phyloP scores from a whole-genome alignment of 2,888 invertebrate genomes.

The Apoderus coryli region DNA sequence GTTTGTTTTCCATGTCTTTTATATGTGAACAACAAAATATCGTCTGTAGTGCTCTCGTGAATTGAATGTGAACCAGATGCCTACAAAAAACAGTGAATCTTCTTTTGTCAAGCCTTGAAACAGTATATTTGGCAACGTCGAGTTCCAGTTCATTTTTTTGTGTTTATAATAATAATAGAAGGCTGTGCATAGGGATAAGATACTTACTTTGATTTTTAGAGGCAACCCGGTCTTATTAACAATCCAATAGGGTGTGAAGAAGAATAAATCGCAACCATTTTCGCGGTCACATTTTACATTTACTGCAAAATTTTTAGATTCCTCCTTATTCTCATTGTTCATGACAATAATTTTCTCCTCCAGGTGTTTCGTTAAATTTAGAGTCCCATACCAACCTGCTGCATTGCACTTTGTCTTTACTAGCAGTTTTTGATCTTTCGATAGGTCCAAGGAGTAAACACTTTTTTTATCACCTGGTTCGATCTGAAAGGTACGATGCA shows the following conservation, averaged over 20 bases:
- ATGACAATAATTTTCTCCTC: slow-evolving; percentile 36
- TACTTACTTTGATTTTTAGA: slow-evolving; percentile 56
- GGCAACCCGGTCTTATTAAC: slow-evolving; percentile 80
- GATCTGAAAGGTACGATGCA: no score
- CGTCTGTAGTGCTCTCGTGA: slow-evolving; percentile 39
- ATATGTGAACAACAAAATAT: slow-evolving; percentile 56
- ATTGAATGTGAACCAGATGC: slow-evolving; percentile 46
- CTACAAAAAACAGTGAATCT: slow-evolving; percentile 34
- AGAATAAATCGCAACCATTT: slow-evolving; percentile 47
- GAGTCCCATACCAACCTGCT: slow-evolving; percentile 55
- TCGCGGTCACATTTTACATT: slow-evolving; percentile 50
- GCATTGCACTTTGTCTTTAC: slow-evolving; percentile 44
- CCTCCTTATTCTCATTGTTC: slow-evolving; percentile 48
- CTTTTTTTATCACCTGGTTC: slow-evolving; percentile 60
- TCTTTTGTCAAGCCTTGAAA: not conserved
- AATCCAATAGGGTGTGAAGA: slow-evolving; percentile 78
- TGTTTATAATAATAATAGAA: not conserved
- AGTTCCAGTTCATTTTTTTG: no score
- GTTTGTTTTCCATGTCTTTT: slow-evolving; percentile 38
- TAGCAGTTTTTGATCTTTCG: slow-evolving; percentile 37
- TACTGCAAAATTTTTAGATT: slow-evolving; percentile 50
- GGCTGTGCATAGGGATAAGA: no score
- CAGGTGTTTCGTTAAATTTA: slow-evolving; percentile 50
- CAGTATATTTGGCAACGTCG: slow-evolving; percentile 2
- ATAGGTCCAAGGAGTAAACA: slow-evolving; percentile 50